phyloP scores from a whole-genome alignment of 2,888 invertebrate genomes.

The Eupelmus urozonus region DNA sequence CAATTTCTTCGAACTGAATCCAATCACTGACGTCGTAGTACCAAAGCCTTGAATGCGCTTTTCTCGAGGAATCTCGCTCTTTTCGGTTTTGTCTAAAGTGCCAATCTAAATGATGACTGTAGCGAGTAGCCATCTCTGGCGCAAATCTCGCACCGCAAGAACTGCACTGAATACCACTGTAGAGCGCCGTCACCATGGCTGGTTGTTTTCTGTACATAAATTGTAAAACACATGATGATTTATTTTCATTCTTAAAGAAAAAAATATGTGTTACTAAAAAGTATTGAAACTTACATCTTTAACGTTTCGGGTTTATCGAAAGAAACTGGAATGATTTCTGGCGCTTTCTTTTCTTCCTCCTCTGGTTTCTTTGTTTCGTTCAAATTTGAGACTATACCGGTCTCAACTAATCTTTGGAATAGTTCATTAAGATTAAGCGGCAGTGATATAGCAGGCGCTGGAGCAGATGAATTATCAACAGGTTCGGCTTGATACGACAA shows the following conservation, averaged over 20 bases:
- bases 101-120: slow-evolving; percentile 98
- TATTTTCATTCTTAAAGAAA: background rate
- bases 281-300: slow-evolving; percentile 80
- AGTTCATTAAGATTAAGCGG: slow-evolving; percentile 88
- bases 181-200: slow-evolving; percentile 84
- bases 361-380: slow-evolving; percentile 71
- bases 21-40: slow-evolving; percentile 94
- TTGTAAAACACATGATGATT: background rate
- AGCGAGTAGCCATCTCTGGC: slow-evolving; percentile 91
- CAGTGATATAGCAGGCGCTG: slow-evolving; percentile 72
- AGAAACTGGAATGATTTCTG: slow-evolving; percentile 82
- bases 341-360: slow-evolving; percentile 70
- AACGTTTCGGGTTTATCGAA: slow-evolving; percentile 85
- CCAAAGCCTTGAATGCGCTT: slow-evolving; percentile 92
- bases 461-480: slow-evolving; percentile 50
- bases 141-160: slow-evolving; percentile 97
- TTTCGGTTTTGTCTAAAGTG: slow-evolving; percentile 96
- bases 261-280: no score
- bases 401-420: slow-evolving; percentile 90
- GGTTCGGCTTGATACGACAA: slow-evolving; percentile 58
- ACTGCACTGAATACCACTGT: slow-evolving; percentile 96
- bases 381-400: slow-evolving; percentile 84
- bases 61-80: slow-evolving; percentile 90
- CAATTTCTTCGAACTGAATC: slow-evolving; percentile 96
- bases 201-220: slow-evolving; percentile 82